Conservation (phyloP, 2,888 invertebrate species). For the Uloborus plumipes region DNA sequence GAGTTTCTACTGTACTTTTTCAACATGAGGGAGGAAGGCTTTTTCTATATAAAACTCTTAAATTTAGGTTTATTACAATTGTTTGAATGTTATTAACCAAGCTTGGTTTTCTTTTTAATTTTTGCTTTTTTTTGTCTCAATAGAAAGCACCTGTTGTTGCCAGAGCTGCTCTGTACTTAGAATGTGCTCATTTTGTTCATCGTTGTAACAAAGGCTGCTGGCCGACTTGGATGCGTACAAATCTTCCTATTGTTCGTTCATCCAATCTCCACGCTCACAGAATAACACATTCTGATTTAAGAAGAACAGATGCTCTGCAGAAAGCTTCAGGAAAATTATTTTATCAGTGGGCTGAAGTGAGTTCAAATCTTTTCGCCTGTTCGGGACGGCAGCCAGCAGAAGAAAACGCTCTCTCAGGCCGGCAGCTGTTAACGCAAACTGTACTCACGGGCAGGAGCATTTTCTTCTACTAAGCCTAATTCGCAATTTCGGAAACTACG, state of each 20-base stretch:
- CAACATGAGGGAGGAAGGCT: too few relatives aligned
- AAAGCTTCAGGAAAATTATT: slow-evolving; percentile 96
- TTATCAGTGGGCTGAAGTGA: slow-evolving; percentile 95
- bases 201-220: slow-evolving; percentile 98
- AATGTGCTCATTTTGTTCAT: slow-evolving; percentile 97
- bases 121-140: slow-evolving; percentile 70
- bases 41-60: too few relatives aligned
- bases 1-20: too few relatives aligned
- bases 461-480: too few relatives aligned
- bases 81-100: too few relatives aligned
- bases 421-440: too few relatives aligned
- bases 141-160: slow-evolving; percentile 94
- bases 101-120: neutral
- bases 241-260: slow-evolving; percentile 81
- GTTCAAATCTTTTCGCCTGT: slow-evolving; percentile 41
- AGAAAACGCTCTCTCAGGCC: too few relatives aligned
- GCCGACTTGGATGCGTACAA: slow-evolving; percentile 97
- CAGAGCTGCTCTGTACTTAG: slow-evolving; percentile 90
- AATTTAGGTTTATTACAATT: too few relatives aligned
- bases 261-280: slow-evolving; percentile 76
- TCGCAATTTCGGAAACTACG: too few relatives aligned
- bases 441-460: too few relatives aligned
- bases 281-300: slow-evolving; percentile 75
- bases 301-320: slow-evolving; percentile 79
- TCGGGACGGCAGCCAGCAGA: too few relatives aligned